Conservation (phyloP, 2,113 vertebrate species). For the Phodopus roborovskii region DNA sequence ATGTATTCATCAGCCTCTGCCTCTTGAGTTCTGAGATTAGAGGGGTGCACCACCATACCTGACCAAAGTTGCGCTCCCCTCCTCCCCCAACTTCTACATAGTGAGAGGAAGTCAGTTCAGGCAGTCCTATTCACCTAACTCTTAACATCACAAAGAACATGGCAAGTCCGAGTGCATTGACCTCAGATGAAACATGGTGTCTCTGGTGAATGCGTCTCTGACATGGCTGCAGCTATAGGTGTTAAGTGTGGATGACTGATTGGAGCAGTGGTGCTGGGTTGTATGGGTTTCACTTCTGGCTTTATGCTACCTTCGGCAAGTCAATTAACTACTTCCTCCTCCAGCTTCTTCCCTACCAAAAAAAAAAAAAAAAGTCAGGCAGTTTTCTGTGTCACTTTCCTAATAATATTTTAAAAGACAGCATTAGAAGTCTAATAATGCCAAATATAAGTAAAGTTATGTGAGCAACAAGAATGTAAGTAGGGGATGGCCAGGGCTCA, state of each 20-base stretch:
- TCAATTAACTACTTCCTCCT: not conserved
- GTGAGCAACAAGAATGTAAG: not conserved
- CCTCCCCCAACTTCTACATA: not conserved
- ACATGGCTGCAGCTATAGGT: not conserved
- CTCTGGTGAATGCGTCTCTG: not conserved
- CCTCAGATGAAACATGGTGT: not conserved
- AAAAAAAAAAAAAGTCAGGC: not conserved
- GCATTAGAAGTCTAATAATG: constrained; percentile 11
- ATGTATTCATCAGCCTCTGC: not conserved
- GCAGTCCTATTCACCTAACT: not conserved
- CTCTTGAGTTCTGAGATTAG: not conserved
- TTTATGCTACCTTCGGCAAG: constrained; percentile 16
- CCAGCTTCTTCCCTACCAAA: too few relatives aligned
- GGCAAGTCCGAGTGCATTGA: not conserved
- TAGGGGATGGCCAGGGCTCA: not conserved
- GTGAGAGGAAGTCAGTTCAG: constrained; percentile 46
- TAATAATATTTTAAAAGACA: constrained; percentile 46
- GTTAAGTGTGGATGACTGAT: not conserved
- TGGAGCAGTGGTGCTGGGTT: not conserved
- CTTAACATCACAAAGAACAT: not conserved
- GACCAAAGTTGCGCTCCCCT: not conserved
- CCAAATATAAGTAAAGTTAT: not conserved
- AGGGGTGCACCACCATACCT: not conserved
- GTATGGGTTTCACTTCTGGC: not conserved
- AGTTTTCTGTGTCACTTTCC: constrained; percentile 6